Conservation (phyloP, 2,797 vertebrate species). For the Pygocentrus nattereri region DNA sequence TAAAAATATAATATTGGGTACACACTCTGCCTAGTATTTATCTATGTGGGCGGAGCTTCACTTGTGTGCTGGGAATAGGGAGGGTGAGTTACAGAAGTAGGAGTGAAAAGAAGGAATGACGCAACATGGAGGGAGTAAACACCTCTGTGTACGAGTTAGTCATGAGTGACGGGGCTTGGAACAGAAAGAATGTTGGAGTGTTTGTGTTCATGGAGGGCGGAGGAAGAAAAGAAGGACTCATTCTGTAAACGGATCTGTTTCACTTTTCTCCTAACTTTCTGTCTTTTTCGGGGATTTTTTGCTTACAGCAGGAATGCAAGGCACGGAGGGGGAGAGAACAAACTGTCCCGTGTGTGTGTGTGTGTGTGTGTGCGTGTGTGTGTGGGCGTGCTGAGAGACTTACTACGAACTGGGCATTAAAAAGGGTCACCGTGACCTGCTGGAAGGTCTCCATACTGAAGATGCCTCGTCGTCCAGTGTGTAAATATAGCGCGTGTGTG, state of each 20-base stretch:
- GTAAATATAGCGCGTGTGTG: background rate
- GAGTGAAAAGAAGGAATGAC: background rate
- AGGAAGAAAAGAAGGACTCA: background rate
- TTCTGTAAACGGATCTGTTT: constrained; percentile 27
- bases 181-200: background rate
- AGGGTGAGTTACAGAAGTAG: too few species aligned
- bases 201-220: background rate
- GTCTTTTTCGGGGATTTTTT: background rate
- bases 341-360: background rate
- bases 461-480: background rate
- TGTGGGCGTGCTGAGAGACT: background rate
- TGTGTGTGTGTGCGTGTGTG: background rate
- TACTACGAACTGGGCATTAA: background rate
- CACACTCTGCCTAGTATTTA: too few species aligned
- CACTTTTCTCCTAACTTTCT: constrained; percentile 14
- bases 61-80: background rate
- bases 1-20: too few species aligned
- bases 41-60: too few species aligned
- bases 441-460: background rate
- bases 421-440: background rate
- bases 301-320: background rate
- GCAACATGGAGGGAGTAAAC: too few species aligned
- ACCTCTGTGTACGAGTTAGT: background rate
- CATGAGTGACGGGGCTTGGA: background rate
- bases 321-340: constrained; percentile 28